Evolutionary conservation across 2,888 invertebrate species (phyloP).

Genomic region (Pinctada fucata): DNA sequence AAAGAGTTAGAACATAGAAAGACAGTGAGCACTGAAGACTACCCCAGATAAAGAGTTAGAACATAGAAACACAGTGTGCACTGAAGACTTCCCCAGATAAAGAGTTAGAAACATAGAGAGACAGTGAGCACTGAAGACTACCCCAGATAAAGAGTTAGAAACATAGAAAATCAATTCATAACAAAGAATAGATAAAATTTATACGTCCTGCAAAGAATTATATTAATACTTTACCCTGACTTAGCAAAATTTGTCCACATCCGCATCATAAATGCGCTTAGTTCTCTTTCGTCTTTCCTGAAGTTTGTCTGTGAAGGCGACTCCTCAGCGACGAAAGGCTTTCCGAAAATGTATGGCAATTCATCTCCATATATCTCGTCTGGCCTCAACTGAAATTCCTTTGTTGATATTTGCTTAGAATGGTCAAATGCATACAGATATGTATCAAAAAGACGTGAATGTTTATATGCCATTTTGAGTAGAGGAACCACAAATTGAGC

Average conservation of each 20-base stretch:
- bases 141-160: too few species aligned
- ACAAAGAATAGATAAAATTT: too few species aligned
- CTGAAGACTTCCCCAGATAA: too few species aligned
- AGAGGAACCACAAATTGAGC: conserved; percentile 91
- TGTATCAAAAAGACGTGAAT: conserved; percentile 84
- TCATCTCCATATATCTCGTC: conserved; percentile 72
- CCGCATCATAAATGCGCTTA: conserved; percentile 72
- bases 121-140: too few species aligned
- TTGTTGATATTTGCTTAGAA: conserved; percentile 82
- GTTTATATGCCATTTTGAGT: conserved; percentile 91
- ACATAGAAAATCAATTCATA: too few species aligned
- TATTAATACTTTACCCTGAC: conserved; percentile 66
- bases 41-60: too few species aligned
- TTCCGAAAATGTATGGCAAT: conserved; percentile 74
- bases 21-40: too few species aligned
- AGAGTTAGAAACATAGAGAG: too few species aligned
- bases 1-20: too few species aligned
- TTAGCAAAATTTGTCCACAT: conserved; percentile 76
- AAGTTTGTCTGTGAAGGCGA: conserved; percentile 69
- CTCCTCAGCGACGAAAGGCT: conserved; percentile 71
- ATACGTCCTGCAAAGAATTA: too few species aligned
- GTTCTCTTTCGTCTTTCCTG: conserved; percentile 64
- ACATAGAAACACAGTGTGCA: too few species aligned
- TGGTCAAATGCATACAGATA: conserved; percentile 80
- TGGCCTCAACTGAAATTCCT: conserved; percentile 81